Percentiles rank a stretch among this genome's conserved stretches.
Evolutionary conservation across 1,140 invertebrate species (phyloP).

Genomic region (Drosophila varians): DNA sequence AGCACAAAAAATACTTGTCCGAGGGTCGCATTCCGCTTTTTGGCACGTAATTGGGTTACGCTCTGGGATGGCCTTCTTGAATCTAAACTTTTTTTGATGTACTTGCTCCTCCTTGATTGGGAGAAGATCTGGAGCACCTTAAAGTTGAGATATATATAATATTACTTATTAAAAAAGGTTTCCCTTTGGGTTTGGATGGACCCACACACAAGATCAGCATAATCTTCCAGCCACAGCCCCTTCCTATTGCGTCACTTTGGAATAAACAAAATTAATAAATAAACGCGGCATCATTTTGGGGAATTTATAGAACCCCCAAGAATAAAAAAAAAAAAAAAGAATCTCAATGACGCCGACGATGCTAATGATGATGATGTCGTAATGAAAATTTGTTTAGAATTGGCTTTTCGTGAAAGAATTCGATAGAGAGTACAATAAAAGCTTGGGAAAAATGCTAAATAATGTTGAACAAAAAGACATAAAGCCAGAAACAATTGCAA

Average conservation of each 20-base stretch:
- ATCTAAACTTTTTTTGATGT: constrained; percentile 8
- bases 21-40: constrained; percentile 75
- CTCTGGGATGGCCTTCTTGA: constrained; percentile 62
- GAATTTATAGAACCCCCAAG: constrained; percentile 47
- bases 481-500: constrained; percentile 36
- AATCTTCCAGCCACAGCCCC: constrained; percentile 37
- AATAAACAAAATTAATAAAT: constrained; percentile 36
- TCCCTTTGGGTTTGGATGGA: neutral
- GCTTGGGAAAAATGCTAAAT: neutral
- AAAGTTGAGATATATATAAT: no score
- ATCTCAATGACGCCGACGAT: constrained; percentile 35
- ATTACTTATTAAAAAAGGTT: neutral
- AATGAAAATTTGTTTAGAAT: constrained; percentile 74
- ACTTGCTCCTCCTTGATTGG: neutral
- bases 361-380: constrained; percentile 64
- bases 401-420: constrained; percentile 63
- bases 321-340: constrained; percentile 18
- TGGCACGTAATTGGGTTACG: constrained; percentile 76
- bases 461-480: constrained; percentile 3
- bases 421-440: constrained; percentile 10
- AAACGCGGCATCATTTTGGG: constrained; percentile 20
- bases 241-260: constrained; percentile 56
- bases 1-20: constrained; percentile 63
- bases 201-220: constrained; percentile 10
- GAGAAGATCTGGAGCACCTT: neutral